Evolutionary conservation across 2,797 vertebrate species (phyloP).

Genomic region (Catostomus latipinnis): DNA sequence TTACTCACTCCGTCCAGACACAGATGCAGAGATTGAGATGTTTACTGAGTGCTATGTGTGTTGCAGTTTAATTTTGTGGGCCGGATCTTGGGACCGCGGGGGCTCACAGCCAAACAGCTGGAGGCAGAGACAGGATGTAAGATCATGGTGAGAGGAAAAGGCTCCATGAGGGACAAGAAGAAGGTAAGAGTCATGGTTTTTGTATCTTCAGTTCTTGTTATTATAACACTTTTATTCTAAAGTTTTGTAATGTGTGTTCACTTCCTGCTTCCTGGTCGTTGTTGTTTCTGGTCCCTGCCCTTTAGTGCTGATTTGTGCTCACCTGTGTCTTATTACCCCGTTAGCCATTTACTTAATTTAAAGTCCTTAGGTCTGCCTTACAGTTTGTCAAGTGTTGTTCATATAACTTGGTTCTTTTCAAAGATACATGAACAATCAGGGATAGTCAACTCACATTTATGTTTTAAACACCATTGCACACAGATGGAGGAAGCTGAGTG

Average conservation of each 20-base stretch:
- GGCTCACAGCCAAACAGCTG: constrained; percentile 92
- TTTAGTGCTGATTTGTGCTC: no score
- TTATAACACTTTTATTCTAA: no score
- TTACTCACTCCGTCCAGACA: not conserved
- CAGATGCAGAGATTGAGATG: constrained; percentile 25
- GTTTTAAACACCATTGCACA: not conserved
- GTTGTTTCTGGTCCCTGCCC: no score
- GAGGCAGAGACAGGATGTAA: constrained; percentile 95
- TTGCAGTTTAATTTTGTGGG: constrained; percentile 94
- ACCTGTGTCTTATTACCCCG: no score
- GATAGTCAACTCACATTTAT: not conserved
- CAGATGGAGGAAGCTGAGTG: constrained; percentile 36
- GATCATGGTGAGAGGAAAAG: constrained; percentile 95
- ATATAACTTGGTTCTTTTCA: not conserved
- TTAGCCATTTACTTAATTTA: no score
- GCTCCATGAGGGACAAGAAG: constrained; percentile 96
- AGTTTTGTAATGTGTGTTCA: no score
- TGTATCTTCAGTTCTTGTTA: no score
- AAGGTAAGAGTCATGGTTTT: constrained; percentile 78
- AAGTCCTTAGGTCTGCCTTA: no score
- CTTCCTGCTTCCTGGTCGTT: no score
- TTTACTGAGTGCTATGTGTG: constrained; percentile 39
- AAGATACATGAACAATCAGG: not conserved
- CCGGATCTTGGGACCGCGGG: constrained; percentile 91
- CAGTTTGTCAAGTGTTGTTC: no score